These are phyloP conservation scores for Polylopha cassiicola DNA, from an alignment of 2,888 invertebrate genomes.

Conservation along the genomic window DNA sequence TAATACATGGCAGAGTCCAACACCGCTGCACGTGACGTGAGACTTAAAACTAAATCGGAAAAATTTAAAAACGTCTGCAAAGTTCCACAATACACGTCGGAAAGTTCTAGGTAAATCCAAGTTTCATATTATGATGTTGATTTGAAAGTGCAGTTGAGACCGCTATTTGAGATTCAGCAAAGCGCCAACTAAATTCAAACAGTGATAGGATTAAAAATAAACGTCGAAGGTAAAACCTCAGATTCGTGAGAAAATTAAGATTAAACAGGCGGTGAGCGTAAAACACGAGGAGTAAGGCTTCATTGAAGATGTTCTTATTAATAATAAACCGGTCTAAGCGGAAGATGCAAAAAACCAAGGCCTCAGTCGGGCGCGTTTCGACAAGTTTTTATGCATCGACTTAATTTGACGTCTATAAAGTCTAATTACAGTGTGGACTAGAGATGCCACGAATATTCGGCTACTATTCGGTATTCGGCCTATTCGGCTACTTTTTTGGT, in stretches of 20 bases:
- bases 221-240: slow-evolving; percentile 7
- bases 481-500: no score
- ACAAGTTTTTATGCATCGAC: slow-evolving; percentile 25
- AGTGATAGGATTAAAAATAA: slow-evolving; percentile 3
- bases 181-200: slow-evolving; percentile 11
- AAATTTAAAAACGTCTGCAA: slow-evolving; percentile 19
- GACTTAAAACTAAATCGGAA: slow-evolving; percentile 20
- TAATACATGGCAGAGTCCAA: slow-evolving; percentile 16
- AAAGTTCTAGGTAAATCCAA: slow-evolving; percentile 6
- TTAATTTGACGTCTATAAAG: slow-evolving; percentile 9
- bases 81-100: slow-evolving; percentile 12
- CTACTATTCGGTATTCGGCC: no score
- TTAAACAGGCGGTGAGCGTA: slow-evolving; percentile 19
- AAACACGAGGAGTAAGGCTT: slow-evolving; percentile 28
- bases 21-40: slow-evolving; percentile 9
- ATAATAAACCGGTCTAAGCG: slow-evolving; percentile 46
- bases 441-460: no score
- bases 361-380: slow-evolving; percentile 25
- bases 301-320: slow-evolving; percentile 27
- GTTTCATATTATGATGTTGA: slow-evolving; percentile 16
- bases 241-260: slow-evolving; percentile 24
- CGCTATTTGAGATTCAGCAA: slow-evolving; percentile 3
- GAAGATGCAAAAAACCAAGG: slow-evolving; percentile 48
- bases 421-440: slow-evolving; percentile 17
- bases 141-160: slow-evolving; percentile 9